phyloP scores from a whole-genome alignment of 2,797 vertebrate genomes.

The Enteromius argenteus region DNA sequence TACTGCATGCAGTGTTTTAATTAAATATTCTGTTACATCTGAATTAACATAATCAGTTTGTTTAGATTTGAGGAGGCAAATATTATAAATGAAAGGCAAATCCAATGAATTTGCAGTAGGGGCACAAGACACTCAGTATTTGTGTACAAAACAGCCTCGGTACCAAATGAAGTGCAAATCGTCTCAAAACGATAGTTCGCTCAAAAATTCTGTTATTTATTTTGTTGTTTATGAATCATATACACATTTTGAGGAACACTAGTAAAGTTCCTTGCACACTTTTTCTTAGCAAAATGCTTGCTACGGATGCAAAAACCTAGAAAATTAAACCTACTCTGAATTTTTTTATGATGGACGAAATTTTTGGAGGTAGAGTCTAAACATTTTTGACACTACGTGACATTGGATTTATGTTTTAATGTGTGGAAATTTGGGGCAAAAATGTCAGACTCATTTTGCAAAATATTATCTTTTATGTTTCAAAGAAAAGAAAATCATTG shows the following conservation, averaged over 20 bases:
- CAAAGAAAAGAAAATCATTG: background rate
- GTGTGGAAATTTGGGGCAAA: background rate
- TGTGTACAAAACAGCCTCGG: background rate
- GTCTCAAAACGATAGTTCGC: background rate
- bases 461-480: background rate
- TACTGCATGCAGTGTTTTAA: background rate
- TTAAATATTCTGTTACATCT: slow-evolving; percentile 10
- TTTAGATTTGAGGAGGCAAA: slow-evolving; percentile 16
- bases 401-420: no score
- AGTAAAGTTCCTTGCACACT: background rate
- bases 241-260: background rate
- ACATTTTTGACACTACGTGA: no score
- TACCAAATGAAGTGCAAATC: background rate
- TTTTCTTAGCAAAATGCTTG: no score
- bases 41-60: slow-evolving; percentile 9
- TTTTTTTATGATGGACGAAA: no score
- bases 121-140: background rate
- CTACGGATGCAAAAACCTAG: no score
- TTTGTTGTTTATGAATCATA: background rate
- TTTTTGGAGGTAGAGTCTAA: no score
- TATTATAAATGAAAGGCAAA: slow-evolving; percentile 19
- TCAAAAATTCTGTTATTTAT: background rate
- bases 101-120: background rate
- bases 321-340: no score
- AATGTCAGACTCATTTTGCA: background rate